Base-by-base conservation (phyloP, 2,888 invertebrate genomes). In the Trichogramma evanescens region DNA sequence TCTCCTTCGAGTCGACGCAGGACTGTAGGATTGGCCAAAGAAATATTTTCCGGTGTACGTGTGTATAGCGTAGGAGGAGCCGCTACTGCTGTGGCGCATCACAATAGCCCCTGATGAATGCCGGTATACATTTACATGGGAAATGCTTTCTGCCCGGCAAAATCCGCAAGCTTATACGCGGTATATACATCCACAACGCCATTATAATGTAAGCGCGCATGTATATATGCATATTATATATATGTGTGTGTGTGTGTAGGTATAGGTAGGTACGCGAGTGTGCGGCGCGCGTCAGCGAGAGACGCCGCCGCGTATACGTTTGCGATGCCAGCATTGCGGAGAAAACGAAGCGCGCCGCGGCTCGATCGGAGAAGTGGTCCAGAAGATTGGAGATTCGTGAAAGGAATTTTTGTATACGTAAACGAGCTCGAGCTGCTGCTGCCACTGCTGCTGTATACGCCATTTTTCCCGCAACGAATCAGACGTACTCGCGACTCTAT, bases 71-170 rank as follows among this genome's bases (percentile, higher is more conserved):
- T 13, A 26, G 3, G 8, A 62, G 63, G 66, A 67, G 62, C 66
- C 66, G 54, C 53, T 13, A 10, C 42, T 50, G 64, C 64, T 59
- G 65, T 66, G 66, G 66, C 67, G 70, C 71, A 70, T 72, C 69
- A 72, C 73, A 73, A 73, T 73, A 69, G 73, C 67, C 69, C 68
- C 69, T 75, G 75, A 75, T 74, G 75, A 75, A 75, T 74, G 71
- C 70, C 68, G 70, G 74, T 75, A 75, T 75, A 74, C 69, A 75
- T 75, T 75, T 75, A 75, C 74, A 75, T 75, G 70, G 71, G 69
- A 74, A 75, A 74, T 75, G 70, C 68, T 66, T 66, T 65, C 64
- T 62, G 59, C 66, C 65, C 59, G 60, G 60, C 59, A 62, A 64
- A 26, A 26, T 26, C 26, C 26, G 3, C 26, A 26, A 26, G 26